These are phyloP conservation scores for Urosaurus nigricauda DNA, from an alignment of 2,797 vertebrate genomes.

Conservation along the genomic window DNA sequence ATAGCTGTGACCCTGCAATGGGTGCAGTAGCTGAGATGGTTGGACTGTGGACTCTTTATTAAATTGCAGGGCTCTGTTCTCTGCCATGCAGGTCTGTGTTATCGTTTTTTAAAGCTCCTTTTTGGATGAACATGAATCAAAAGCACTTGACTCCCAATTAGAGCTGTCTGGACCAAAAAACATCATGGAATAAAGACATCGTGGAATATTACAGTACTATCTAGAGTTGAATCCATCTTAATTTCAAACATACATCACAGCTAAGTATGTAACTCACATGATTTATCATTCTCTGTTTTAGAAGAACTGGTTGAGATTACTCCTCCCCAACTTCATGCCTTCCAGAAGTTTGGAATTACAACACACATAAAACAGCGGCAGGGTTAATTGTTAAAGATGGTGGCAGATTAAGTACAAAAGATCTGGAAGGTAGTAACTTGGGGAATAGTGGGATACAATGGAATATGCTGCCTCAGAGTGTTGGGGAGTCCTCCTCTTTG, in stretches of 20 bases:
- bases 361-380: not conserved
- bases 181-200: not conserved
- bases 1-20: slow-evolving; percentile 34
- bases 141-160: not conserved
- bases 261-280: too few species aligned
- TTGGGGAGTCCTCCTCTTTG: too few species aligned
- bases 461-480: too few species aligned
- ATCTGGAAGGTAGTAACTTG: not conserved
- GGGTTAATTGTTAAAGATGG: not conserved
- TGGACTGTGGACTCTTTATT: not conserved
- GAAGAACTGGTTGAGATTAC: not conserved
- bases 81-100: not conserved
- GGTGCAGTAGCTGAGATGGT: not conserved
- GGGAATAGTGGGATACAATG: not conserved
- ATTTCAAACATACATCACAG: slow-evolving; percentile 6
- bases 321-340: not conserved
- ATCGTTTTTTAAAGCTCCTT: not conserved
- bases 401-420: not conserved
- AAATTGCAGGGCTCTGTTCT: not conserved
- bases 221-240: not conserved
- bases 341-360: not conserved
- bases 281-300: not conserved
- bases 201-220: not conserved
- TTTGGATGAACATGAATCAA: not conserved
- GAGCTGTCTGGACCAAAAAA: not conserved